Conservation (phyloP, 2,888 invertebrate species). For the Elysia crispata region DNA sequence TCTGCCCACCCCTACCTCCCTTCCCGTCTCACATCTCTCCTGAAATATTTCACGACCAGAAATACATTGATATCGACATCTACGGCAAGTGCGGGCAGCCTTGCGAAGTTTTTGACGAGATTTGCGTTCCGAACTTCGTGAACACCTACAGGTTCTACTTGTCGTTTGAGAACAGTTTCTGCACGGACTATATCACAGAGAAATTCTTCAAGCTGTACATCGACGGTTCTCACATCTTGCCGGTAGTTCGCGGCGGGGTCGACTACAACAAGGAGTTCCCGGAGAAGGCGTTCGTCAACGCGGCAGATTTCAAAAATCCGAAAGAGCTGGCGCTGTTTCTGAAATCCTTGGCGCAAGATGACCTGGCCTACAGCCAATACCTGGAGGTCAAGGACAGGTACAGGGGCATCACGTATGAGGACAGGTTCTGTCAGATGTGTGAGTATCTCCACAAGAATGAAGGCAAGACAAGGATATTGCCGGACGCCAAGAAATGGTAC, state of each 20-base stretch:
- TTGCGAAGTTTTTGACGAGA: background rate
- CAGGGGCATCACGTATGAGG: background rate
- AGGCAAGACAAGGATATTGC: background rate
- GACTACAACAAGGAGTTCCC: slow-evolving; percentile 42
- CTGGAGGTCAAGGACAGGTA: slow-evolving; percentile 48
- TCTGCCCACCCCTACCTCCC: no score
- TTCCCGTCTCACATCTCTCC: no score
- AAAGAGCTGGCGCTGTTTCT: slow-evolving; percentile 46
- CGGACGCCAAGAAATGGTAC: background rate
- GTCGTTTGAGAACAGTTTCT: slow-evolving; percentile 46
- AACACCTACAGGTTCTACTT: slow-evolving; percentile 42
- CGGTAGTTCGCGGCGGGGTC: slow-evolving; percentile 32
- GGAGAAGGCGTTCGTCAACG: slow-evolving; percentile 37
- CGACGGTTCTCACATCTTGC: background rate
- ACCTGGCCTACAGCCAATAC: slow-evolving; percentile 34
- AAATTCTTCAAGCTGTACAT: slow-evolving; percentile 38
- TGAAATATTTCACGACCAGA: slow-evolving; percentile 21
- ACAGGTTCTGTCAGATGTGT: background rate
- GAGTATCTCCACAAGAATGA: background rate
- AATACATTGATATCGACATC: slow-evolving; percentile 41
- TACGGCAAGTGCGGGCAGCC: slow-evolving; percentile 11
- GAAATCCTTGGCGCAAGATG: slow-evolving; percentile 37
- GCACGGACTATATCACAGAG: slow-evolving; percentile 43
- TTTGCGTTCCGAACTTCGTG: background rate
- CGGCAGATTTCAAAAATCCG: slow-evolving; percentile 40